Evolutionary conservation across 2,888 invertebrate species (phyloP).

Genomic region (Lasius platythorax): DNA sequence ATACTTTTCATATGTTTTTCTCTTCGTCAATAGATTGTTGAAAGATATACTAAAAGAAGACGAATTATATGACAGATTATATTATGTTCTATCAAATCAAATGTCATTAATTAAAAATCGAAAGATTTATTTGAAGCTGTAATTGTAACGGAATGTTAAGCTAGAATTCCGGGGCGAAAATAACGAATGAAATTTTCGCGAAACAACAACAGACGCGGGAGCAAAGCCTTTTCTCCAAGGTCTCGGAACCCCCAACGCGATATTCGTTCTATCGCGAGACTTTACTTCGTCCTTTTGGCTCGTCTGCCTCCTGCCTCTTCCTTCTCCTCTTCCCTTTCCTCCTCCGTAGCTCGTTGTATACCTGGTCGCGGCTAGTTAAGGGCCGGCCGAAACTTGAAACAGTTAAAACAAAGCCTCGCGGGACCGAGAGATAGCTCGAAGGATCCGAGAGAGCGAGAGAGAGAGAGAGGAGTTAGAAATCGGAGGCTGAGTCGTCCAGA

Average conservation of each 20-base stretch:
- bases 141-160: background rate
- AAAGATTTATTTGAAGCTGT: background rate
- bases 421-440: conserved; percentile 46
- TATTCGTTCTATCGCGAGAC: conserved; percentile 60
- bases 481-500: conserved; percentile 50
- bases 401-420: conserved; percentile 81
- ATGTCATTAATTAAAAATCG: background rate
- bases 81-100: background rate
- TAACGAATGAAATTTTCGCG: conserved; percentile 25
- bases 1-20: background rate
- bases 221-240: conserved; percentile 63
- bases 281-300: conserved; percentile 28
- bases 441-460: conserved; percentile 6
- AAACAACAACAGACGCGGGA: conserved; percentile 32
- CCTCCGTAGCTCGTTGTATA: conserved; percentile 70
- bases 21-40: background rate
- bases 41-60: background rate
- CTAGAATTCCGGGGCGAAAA: background rate
- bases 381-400: conserved; percentile 78
- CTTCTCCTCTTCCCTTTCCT: background rate
- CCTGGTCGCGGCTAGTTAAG: conserved; percentile 79
- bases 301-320: conserved; percentile 38
- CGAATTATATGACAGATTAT: background rate
- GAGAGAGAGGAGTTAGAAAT: conserved; percentile 32
- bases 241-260: conserved; percentile 70